These are phyloP conservation scores for Cloeon dipterum DNA, from an alignment of 2,888 invertebrate species.

Conservation along the genomic window DNA sequence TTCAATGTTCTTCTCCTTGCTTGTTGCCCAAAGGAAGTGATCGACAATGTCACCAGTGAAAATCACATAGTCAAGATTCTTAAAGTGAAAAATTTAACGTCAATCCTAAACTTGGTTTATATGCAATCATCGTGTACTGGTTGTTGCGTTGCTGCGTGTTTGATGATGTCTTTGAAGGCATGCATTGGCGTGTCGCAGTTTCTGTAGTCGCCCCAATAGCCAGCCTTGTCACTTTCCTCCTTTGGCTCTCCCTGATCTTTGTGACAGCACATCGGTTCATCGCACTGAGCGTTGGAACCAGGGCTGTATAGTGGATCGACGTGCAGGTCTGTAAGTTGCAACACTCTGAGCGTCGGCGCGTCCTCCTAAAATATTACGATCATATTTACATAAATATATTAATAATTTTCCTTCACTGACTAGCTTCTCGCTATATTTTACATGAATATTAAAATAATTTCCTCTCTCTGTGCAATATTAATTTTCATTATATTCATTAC, in stretches of 20 bases:
- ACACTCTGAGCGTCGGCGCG: slow-evolving; percentile 18
- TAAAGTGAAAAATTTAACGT: too few relatives aligned
- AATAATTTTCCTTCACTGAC: too few relatives aligned
- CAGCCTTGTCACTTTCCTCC: slow-evolving; percentile 25
- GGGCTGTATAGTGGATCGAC: slow-evolving; percentile 48
- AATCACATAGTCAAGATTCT: slow-evolving; percentile 42
- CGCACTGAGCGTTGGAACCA: slow-evolving; percentile 42
- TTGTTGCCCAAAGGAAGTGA: slow-evolving; percentile 75
- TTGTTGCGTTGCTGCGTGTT: slow-evolving; percentile 16
- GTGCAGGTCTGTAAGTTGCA: slow-evolving; percentile 57
- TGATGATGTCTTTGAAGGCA: slow-evolving; percentile 38
- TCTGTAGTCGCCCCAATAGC: slow-evolving; percentile 61
- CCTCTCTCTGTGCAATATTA: too few relatives aligned
- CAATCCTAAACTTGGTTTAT: slow-evolving; percentile 2
- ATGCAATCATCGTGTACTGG: background rate
- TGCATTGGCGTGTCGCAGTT: slow-evolving; percentile 53
- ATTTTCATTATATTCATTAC: too few relatives aligned
- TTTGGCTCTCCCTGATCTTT: slow-evolving; percentile 24
- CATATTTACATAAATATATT: too few relatives aligned
- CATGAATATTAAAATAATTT: too few relatives aligned
- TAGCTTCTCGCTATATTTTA: too few relatives aligned
- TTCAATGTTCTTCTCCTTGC: slow-evolving; percentile 31
- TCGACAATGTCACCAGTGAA: slow-evolving; percentile 74
- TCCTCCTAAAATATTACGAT: too few relatives aligned
- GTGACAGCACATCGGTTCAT: slow-evolving; percentile 57